phyloP scores from a whole-genome alignment of 2,113 vertebrate species.

The Malurus cyaneus region DNA sequence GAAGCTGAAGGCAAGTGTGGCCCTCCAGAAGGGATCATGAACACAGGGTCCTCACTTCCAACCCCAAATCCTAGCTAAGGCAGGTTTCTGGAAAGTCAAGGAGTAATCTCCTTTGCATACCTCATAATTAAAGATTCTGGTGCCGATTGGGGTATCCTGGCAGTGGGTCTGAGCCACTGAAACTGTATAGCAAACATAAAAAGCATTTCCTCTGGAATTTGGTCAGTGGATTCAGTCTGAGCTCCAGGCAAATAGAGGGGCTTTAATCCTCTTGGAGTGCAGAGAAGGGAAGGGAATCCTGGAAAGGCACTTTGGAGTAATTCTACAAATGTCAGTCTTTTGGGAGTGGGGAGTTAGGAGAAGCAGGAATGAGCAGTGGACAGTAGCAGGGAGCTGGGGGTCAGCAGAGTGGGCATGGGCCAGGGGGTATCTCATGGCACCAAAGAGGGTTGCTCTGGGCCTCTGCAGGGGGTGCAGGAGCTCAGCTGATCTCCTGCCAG shows the following conservation, averaged over 20 bases:
- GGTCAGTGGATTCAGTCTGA: not conserved
- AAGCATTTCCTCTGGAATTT: not conserved
- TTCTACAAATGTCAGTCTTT: not conserved
- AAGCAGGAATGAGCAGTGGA: not conserved
- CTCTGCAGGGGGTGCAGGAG: not conserved
- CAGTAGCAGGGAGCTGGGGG: not conserved
- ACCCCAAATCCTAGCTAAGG: not conserved
- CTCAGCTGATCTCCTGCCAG: not conserved
- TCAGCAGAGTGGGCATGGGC: not conserved
- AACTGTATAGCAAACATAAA: not conserved
- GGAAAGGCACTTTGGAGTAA: not conserved
- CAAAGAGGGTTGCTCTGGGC: not conserved
- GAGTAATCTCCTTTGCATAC: not conserved
- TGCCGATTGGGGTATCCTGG: not conserved
- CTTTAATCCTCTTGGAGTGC: not conserved
- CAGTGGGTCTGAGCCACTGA: not conserved
- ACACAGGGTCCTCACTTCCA: rapidly evolving
- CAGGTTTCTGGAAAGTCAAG: rapidly evolving
- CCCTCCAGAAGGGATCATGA: not conserved
- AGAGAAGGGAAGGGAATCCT: not conserved
- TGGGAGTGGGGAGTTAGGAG: not conserved
- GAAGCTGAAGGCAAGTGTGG: not conserved
- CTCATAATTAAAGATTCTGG: not conserved
- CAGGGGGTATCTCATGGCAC: rapidly evolving
- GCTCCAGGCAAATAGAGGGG: not conserved